Percentiles rank a stretch among this genome's conserved stretches.
These are phyloP conservation scores for Sesia bembeciformis DNA, from an alignment of 2,888 invertebrate species.

Conservation along the genomic window DNA sequence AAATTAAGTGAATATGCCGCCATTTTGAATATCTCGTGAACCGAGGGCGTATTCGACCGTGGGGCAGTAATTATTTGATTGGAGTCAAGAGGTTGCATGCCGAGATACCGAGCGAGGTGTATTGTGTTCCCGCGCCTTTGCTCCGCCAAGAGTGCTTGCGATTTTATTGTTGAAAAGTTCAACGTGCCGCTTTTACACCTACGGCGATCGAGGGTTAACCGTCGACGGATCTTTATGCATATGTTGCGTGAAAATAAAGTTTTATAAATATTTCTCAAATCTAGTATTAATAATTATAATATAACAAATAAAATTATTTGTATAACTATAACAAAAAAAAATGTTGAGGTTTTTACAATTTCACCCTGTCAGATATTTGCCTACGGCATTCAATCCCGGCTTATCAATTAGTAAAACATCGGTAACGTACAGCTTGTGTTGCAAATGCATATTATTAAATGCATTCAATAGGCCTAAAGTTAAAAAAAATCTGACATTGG, in stretches of 20 bases:
- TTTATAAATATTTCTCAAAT: neutral
- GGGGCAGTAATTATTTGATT: slow-evolving; percentile 74
- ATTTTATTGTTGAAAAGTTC: slow-evolving; percentile 37
- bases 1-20: slow-evolving; percentile 21
- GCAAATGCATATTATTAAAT: slow-evolving; percentile 59
- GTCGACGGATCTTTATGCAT: slow-evolving; percentile 15
- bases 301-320: slow-evolving; percentile 2
- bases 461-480: slow-evolving; percentile 36
- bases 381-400: slow-evolving; percentile 1
- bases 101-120: slow-evolving; percentile 53
- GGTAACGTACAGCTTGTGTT: slow-evolving; percentile 42
- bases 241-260: neutral
- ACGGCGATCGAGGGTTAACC: slow-evolving; percentile 61
- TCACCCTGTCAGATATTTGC: too few species aligned
- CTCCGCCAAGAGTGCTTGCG: slow-evolving; percentile 22
- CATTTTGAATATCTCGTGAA: slow-evolving; percentile 67
- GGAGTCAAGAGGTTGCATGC: slow-evolving; percentile 69
- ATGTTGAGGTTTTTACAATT: too few species aligned
- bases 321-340: neutral
- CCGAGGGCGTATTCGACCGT: slow-evolving; percentile 61
- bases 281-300: slow-evolving; percentile 4
- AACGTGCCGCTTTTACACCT: slow-evolving; percentile 56
- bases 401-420: slow-evolving; percentile 49
- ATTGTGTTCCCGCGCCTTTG: slow-evolving; percentile 30
- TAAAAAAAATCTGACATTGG: slow-evolving; percentile 51